Conservation (phyloP, 35 echinoderm and acorn worm species). For the Patiria miniata region DNA sequence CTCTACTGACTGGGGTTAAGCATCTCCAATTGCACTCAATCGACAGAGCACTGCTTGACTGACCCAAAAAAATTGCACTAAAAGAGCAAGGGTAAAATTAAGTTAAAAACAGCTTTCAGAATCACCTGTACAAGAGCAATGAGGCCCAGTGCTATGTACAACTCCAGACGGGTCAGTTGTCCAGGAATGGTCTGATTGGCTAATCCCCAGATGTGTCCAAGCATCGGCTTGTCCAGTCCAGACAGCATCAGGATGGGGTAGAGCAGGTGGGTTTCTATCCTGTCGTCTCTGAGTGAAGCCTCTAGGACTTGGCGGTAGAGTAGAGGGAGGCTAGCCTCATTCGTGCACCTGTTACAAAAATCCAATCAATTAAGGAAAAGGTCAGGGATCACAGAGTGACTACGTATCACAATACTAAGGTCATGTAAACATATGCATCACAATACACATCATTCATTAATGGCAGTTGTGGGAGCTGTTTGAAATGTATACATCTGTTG, state of each 20-base stretch:
- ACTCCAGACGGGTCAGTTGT: constrained; percentile 61
- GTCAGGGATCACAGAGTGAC: neutral
- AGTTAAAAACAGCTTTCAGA: no score
- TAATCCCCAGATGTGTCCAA: constrained; percentile 75
- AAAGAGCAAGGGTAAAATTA: no score
- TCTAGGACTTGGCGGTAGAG: constrained; percentile 90
- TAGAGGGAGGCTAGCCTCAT: constrained; percentile 67
- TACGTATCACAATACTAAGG: no score
- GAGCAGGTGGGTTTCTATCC: constrained; percentile 73
- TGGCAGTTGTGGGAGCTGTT: no score
- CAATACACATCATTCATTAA: no score
- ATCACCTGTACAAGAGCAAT: constrained; percentile 88
- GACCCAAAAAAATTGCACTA: no score
- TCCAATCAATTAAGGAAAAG: neutral
- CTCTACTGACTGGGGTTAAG: no score
- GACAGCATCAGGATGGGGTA: constrained; percentile 88
- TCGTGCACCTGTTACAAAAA: constrained; percentile 66
- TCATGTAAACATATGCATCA: no score
- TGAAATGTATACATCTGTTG: no score
- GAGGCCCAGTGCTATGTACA: constrained; percentile 73
- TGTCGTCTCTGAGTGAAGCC: constrained; percentile 61
- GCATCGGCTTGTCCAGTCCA: constrained; percentile 50
- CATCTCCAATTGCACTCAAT: no score
- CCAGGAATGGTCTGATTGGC: constrained; percentile 85
- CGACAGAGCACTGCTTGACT: no score